These are phyloP conservation scores for Microtus oregoni DNA, from an alignment of 2,113 vertebrate species.

Conservation along the genomic window DNA sequence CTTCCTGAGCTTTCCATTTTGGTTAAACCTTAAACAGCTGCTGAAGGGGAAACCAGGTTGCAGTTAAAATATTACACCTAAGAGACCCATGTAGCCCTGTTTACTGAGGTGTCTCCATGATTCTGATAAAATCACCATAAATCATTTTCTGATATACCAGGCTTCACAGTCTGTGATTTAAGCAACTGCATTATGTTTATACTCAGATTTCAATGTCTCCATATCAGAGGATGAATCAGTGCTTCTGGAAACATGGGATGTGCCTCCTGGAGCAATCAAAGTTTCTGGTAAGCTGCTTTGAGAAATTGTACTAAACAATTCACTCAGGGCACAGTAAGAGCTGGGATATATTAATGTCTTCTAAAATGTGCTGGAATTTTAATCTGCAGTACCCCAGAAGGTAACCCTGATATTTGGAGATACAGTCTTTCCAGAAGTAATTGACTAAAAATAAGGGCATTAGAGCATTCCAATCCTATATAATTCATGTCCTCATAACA, in stretches of 20 bases:
- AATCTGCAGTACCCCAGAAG: not conserved
- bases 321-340: not conserved
- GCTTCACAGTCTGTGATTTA: not conserved
- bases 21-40: not conserved
- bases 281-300: conserved; percentile 63
- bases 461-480: not conserved
- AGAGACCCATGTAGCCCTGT: not conserved
- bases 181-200: conserved; percentile 39
- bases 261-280: conserved; percentile 46
- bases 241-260: conserved; percentile 41
- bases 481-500: not conserved
- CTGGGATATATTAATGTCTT: not conserved
- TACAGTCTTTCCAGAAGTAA: not conserved
- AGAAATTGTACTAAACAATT: not conserved
- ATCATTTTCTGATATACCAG: not conserved
- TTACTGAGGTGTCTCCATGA: not conserved
- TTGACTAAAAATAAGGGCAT: conserved; percentile 23
- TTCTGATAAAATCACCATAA: not conserved
- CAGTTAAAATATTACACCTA: not conserved
- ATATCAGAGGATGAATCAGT: conserved; percentile 48
- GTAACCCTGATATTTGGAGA: conserved; percentile 33
- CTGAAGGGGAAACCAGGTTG: not conserved
- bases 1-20: not conserved
- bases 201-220: conserved; percentile 74
- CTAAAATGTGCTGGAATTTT: not conserved